These are phyloP conservation scores for Pelmatolapia mariae DNA, from an alignment of 2,113 vertebrate species.

Conservation along the genomic window DNA sequence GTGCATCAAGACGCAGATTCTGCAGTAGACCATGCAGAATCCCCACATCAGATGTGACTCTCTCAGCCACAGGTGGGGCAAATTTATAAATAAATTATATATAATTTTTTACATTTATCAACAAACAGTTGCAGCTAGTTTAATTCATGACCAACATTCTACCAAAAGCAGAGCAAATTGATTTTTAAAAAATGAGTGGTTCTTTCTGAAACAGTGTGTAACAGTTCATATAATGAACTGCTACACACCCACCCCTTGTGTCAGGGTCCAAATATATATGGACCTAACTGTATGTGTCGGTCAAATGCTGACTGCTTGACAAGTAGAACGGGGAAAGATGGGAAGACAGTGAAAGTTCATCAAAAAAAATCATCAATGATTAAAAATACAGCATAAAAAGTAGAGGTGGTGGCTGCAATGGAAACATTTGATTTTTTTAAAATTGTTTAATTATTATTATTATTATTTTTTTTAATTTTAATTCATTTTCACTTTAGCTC, in stretches of 20 bases:
- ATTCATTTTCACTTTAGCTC: neutral
- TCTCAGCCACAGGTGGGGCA: neutral
- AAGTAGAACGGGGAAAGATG: neutral
- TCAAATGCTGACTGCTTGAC: neutral
- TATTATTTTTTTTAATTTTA: rapidly evolving
- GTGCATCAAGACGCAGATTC: neutral
- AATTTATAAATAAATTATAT: neutral
- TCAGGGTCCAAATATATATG: neutral
- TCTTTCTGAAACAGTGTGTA: neutral
- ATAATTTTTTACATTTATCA: neutral
- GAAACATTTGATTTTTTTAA: too few relatives aligned
- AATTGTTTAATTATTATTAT: neutral
- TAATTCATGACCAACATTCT: neutral
- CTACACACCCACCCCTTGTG: neutral
- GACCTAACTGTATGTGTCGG: neutral
- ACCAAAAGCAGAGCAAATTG: neutral
- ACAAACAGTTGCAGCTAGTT: neutral
- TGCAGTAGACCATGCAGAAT: neutral
- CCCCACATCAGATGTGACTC: neutral
- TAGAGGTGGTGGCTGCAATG: too few relatives aligned
- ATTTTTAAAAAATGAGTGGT: neutral
- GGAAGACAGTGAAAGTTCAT: neutral
- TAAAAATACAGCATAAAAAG: too few relatives aligned
- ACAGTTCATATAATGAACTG: neutral
- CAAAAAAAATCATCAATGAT: neutral